Evolutionary conservation across 2,797 vertebrate genomes (phyloP), one percentile per base, ranked within the genome.

Genomic region (Anomalospiza imberbis): DNA sequence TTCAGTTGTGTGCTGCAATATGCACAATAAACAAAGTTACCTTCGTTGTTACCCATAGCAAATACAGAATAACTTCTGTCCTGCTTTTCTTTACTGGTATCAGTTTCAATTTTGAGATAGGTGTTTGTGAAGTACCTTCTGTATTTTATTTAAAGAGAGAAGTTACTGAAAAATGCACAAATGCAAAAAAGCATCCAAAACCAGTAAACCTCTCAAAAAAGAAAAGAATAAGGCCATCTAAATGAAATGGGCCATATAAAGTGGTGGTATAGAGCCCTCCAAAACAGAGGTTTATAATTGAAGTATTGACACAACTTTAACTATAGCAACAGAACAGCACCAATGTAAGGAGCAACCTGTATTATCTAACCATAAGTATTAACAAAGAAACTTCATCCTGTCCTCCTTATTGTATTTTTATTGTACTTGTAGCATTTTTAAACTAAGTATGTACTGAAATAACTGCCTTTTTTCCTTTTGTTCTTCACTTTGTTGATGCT

Each of bases 241-340:
- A 51, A 60, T 67, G 42, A 91, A 88, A 44, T 34, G 45, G 51
- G 47, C 80, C 8, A 0, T 89, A 63, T 93, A 57, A 96, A 92
- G 60, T 24, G 58, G 40, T 91, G 62, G 68, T 79, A 57, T 83
- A 81, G 95, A 83, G 28, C 79, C 55, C 84, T 95, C 50, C 67
- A 76, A 45, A 36, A 36, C 62, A 85, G 92, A 76, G 77, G 95
- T 97, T 98, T 97, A 96, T 98, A 98, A 97, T 98, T 93, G 97
- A 98, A 97, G 97, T 95, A 94, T 97, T 97, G 97, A 97, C 94
- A 92, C 94, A 97, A 96, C 97, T 93, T 98, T 97, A 98, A 98
- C 97, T 98, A 98, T 98, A 97, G 97, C 97, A 98, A 97, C 95
- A 96, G 94, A 97, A 94, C 79, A 96, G 91, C 96, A 97, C 90